Conservation (phyloP, 2,113 vertebrate genomes). For the Labeo rohita region DNA sequence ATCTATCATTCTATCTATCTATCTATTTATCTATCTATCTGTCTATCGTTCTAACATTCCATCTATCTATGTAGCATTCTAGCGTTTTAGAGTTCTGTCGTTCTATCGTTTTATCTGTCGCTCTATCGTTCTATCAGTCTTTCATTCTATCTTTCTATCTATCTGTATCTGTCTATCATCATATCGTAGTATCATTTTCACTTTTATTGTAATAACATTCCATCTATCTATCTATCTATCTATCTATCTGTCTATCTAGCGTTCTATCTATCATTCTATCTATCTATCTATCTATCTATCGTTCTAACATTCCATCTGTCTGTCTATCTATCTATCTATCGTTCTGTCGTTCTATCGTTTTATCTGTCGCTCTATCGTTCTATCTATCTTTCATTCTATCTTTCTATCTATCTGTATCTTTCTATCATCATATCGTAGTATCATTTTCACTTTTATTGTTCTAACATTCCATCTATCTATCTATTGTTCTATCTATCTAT, state of each 20-base stretch:
- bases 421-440: too few relatives aligned
- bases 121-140: too few relatives aligned
- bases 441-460: too few relatives aligned
- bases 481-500: not conserved
- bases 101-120: too few relatives aligned
- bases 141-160: not conserved
- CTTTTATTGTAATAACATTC: not conserved
- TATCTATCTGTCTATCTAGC: not conserved
- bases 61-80: too few relatives aligned
- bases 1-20: not conserved
- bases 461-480: too few relatives aligned
- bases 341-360: not conserved
- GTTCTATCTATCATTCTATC: not conserved
- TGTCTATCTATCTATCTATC: not conserved
- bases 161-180: too few relatives aligned
- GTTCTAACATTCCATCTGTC: not conserved
- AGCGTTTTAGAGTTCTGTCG: too few relatives aligned
- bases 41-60: not conserved
- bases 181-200: too few relatives aligned
- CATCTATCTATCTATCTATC: not conserved
- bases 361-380: too few relatives aligned
- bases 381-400: too few relatives aligned
- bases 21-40: slow-evolving; percentile 6
- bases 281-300: not conserved
- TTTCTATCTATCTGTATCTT: too few relatives aligned